phyloP scores from a whole-genome alignment of 2,113 vertebrate species.

The Nettapus auritus region DNA sequence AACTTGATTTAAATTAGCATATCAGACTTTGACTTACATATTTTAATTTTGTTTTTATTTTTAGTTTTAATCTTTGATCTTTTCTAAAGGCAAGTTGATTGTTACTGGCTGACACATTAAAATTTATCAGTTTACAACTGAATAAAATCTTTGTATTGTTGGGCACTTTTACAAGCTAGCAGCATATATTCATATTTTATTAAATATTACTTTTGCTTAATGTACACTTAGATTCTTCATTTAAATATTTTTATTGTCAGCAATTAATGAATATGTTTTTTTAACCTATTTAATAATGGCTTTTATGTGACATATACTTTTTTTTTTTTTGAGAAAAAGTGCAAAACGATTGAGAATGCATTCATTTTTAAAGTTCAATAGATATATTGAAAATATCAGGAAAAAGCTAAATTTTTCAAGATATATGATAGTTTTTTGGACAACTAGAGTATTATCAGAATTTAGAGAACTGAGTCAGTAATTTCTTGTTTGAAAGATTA shows the following conservation, averaged over 20 bases:
- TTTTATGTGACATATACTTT: background rate
- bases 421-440: background rate
- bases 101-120: background rate
- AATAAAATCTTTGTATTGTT: background rate
- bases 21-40: background rate
- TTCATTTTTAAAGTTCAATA: background rate
- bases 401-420: background rate
- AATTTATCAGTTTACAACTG: background rate
- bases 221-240: background rate
- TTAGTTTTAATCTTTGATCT: background rate
- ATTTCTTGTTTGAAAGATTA: background rate
- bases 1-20: background rate
- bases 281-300: background rate
- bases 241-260: background rate
- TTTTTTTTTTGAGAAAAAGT: background rate
- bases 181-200: background rate
- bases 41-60: background rate
- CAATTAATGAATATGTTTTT: background rate
- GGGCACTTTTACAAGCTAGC: background rate
- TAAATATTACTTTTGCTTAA: background rate
- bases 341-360: background rate
- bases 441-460: background rate
- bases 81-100: background rate
- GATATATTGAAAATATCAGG: background rate
- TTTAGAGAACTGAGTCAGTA: background rate